Evolutionary conservation across 2,113 vertebrate species (phyloP), one percentile per base, ranked within the genome.

Genomic region (Lampris incognitus): DNA sequence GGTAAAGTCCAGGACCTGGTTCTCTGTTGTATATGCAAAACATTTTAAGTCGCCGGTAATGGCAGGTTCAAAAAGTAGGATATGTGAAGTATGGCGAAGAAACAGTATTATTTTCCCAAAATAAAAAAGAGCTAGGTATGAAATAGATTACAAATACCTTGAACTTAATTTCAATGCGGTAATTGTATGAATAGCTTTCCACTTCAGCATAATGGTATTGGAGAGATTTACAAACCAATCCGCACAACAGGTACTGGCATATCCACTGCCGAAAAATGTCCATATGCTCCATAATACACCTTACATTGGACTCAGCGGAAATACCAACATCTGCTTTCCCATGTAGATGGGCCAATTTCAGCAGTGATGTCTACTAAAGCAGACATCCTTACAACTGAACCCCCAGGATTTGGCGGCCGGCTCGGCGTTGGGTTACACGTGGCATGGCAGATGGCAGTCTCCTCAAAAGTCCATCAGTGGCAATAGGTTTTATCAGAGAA

Each of bases 291-390:
- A 62, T 72, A 86, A 89, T 82, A 79, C 87, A 86, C 82, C 88
- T 90, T 89, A 79, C 89, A 91, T 84, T 82, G 88, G 91, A 90
- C 93, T 91, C 86, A 1, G 76, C 51, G 91, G 93, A 89, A 85
- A 90, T 72, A 66, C 65, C 67, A 92, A 93, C 93, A 95, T 94
- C 93, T 95, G 93, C 86, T 94, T 70, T 81, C 82, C 69, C 83
- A 56, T 89, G 91, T 91, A 89, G 85, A 92, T 60, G 83, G 88
- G 91, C 88, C 90, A 71, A 90, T 92, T 94, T 88, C 79, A 38
- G 84, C 85, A 57, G 85, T 79, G 76, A 88, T 79, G 83, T 83
- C 85, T 75, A 90, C 86, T 85, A 85, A 89, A 90, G 84, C 89
- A 89, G 88, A 89, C 91, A 84, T 89, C 84, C 85, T 82, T 87